Base-by-base conservation (phyloP, 2,888 invertebrate species). In the Luperina testacea region DNA sequence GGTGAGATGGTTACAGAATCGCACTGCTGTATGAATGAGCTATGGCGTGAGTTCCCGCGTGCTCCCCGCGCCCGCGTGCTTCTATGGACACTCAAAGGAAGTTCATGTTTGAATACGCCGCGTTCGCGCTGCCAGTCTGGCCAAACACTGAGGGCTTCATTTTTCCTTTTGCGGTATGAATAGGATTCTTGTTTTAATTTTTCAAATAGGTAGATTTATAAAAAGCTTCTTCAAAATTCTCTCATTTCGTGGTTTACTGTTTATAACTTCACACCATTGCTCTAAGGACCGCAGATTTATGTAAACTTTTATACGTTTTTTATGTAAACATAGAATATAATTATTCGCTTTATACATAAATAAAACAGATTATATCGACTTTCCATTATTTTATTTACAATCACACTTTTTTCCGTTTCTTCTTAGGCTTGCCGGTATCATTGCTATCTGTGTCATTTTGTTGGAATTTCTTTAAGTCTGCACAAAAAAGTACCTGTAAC, bases 391-490 rank as follows among this genome's bases (percentile, higher is more conserved):
- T 85, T 79, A 77, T 80, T 78, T 13, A 4, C 9, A 57, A 17
- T 80, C 70, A 84, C 64, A 77, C 11, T 59, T 92, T 92, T 90
- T 91, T 94, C 82, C 90, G 90, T 87, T 91, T 95, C 85, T 90
- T 93, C 76, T 92, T 95, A 51, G 93, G 98, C 80, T 92, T 93
- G 20, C 86, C 84, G 70, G 86, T 87, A 20, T 90, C 89, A 42
- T 86, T 84, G 59, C 78, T 81, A 5, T 87, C 81, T 32, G 76
- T 86, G 27, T 91, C 90, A 27, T 88, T 91, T 63, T 95, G 92
- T 96, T 98, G 97, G 93, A 98, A 98, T 94, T 97, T 97, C 95
- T 98, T 98, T 78, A 98, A 94, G 92, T 98, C 98, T n/a, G 98
- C 98, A 94, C 98, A 98, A 94, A 98, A 98, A 67, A 98, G 93